These are phyloP conservation scores for Pyrrhosoma nymphula DNA, from an alignment of 2,888 invertebrate species.

Conservation along the genomic window DNA sequence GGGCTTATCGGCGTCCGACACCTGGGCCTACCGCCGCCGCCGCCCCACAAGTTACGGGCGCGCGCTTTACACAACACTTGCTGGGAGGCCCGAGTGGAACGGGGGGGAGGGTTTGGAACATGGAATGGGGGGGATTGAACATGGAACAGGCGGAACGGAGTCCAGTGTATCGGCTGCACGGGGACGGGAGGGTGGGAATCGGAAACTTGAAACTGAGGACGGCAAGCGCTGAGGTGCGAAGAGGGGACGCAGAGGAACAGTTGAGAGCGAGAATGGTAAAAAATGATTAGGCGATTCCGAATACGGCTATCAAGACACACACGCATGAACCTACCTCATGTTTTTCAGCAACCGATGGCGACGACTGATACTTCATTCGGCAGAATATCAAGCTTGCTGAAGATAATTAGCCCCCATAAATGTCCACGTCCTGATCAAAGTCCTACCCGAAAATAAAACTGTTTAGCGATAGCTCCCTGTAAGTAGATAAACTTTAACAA, in stretches of 20 bases:
- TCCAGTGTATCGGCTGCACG: not conserved
- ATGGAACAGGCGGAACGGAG: not conserved
- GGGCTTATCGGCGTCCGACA: constrained; percentile 73
- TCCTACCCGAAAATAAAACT: too few species aligned
- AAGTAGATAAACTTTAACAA: too few species aligned
- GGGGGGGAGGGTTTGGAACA: not conserved
- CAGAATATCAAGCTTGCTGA: too few species aligned
- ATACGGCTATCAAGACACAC: not conserved
- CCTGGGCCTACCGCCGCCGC: constrained; percentile 70
- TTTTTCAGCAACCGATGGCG: too few species aligned
- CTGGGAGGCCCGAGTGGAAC: not conserved
- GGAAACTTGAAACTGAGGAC: not conserved
- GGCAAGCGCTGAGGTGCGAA: not conserved
- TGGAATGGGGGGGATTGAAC: not conserved
- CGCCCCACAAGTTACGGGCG: not conserved
- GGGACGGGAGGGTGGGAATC: not conserved
- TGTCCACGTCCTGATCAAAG: too few species aligned
- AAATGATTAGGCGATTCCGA: not conserved
- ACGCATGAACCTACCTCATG: not conserved
- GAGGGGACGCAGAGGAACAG: not conserved
- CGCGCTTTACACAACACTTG: constrained; percentile 21
- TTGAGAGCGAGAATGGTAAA: not conserved
- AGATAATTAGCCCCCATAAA: too few species aligned
- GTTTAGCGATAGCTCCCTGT: too few species aligned
- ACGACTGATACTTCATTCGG: too few species aligned